Conservation (phyloP, 2,797 vertebrate genomes). For the Manis pentadactyla region DNA sequence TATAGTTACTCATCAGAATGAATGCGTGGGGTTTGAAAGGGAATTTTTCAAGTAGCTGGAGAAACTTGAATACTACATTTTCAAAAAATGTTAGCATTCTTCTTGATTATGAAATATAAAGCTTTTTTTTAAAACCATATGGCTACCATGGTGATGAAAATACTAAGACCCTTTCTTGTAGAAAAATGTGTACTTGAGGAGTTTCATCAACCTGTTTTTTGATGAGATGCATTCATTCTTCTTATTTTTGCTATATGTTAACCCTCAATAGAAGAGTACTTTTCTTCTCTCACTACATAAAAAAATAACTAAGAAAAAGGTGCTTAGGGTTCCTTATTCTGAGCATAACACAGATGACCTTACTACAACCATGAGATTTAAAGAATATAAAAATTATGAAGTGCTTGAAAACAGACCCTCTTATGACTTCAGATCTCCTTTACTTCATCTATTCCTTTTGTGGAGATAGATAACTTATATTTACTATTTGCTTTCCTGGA, state of each 20-base stretch:
- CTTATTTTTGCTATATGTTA: neutral
- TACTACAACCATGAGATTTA: neutral
- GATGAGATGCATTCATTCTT: neutral
- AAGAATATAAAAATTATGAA: constrained; percentile 6
- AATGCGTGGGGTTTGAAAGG: neutral
- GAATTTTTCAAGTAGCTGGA: neutral
- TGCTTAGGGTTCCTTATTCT: neutral
- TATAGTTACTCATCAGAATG: neutral
- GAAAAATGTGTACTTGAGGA: neutral
- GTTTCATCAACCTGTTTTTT: neutral
- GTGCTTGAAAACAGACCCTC: constrained; percentile 2
- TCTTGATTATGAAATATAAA: neutral
- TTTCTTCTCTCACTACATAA: neutral
- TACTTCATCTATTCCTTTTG: constrained; percentile 7
- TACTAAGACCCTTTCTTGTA: neutral
- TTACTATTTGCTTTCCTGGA: constrained; percentile 36
- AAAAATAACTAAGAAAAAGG: constrained; percentile 37
- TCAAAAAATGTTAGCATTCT: neutral
- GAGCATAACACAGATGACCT: neutral
- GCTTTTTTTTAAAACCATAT: neutral
- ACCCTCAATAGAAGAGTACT: neutral
- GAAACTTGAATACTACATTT: constrained; percentile 28
- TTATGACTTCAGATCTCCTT: neutral
- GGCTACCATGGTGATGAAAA: neutral
- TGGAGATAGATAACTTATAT: constrained; percentile 37